Conservation (phyloP, 2,797 vertebrate species). For the Lutjanus argentimaculatus region DNA sequence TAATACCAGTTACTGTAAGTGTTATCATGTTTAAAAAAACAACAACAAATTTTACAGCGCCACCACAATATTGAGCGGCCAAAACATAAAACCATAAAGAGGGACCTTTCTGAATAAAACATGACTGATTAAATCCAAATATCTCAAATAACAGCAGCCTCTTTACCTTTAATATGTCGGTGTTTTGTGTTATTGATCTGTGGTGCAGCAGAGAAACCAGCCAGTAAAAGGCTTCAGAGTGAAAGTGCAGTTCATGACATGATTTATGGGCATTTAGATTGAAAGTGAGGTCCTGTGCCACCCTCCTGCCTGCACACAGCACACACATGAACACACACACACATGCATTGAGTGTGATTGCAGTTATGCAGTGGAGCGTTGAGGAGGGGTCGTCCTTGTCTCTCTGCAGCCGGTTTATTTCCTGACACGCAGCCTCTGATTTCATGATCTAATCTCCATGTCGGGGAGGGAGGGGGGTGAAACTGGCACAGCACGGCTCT, state of each 20-base stretch:
- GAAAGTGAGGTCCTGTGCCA: conserved; percentile 21
- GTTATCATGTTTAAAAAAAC: too few species aligned
- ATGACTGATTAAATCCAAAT: not conserved
- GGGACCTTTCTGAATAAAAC: conserved; percentile 3
- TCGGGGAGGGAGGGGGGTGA: not conserved
- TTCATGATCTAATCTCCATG: conserved; percentile 9
- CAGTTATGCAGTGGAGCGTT: conserved; percentile 27
- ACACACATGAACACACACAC: conserved; percentile 25
- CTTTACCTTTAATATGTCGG: conserved; percentile 8
- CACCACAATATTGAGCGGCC: not conserved
- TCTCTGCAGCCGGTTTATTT: conserved; percentile 47
- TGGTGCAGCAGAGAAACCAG: not conserved
- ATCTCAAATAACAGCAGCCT: not conserved
- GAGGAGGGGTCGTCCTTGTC: conserved; percentile 42
- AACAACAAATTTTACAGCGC: too few species aligned
- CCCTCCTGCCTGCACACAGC: conserved; percentile 10
- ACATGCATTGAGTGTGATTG: conserved; percentile 23
- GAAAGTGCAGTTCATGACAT: conserved; percentile 21
- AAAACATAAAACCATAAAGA: not conserved
- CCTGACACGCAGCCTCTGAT: conserved; percentile 39
- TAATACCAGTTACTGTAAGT: not conserved
- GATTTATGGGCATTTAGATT: conserved; percentile 62
- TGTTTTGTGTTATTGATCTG: conserved; percentile 37
- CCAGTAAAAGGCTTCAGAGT: conserved; percentile 13
- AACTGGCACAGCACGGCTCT: not conserved